A percentile compares a stretch with the other conserved stretches of the same genome.
Conservation (phyloP, 2,888 invertebrate genomes). For the Muschampia plurimacula region DNA sequence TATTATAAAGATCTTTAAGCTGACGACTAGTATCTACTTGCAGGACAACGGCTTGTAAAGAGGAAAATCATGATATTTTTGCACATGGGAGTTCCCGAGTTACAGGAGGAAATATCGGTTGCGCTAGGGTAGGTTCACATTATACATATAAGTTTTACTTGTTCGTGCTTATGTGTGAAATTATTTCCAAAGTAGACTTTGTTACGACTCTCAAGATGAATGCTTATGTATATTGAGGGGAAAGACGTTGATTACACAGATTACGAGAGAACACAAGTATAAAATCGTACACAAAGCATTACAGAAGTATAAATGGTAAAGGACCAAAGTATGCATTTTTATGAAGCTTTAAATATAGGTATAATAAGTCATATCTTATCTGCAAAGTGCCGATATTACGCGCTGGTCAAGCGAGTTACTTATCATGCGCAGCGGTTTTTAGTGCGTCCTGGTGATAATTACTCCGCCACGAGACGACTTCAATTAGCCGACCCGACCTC, state of each 20-base stretch:
- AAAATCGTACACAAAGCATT: no score
- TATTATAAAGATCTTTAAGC: neutral
- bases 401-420: constrained; percentile 33
- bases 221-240: no score
- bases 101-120: neutral
- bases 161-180: neutral
- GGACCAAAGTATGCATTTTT: no score
- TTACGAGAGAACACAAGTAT: no score
- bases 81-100: neutral
- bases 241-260: no score
- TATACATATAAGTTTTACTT: neutral
- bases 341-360: no score
- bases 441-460: constrained; percentile 62
- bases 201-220: no score
- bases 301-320: no score
- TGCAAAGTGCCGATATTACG: neutral
- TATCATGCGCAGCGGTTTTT: constrained; percentile 48
- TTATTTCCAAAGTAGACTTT: no score
- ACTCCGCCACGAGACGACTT: constrained; percentile 58
- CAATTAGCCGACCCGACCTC: constrained; percentile 60
- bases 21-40: neutral
- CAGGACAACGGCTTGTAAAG: neutral
- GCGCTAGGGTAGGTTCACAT: neutral
- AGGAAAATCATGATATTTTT: neutral
- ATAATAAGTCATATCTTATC: no score